Evolutionary conservation across 2,888 invertebrate species (phyloP), one percentile per base, ranked within the genome.

Genomic region (Chromoteleia sp.): DNA sequence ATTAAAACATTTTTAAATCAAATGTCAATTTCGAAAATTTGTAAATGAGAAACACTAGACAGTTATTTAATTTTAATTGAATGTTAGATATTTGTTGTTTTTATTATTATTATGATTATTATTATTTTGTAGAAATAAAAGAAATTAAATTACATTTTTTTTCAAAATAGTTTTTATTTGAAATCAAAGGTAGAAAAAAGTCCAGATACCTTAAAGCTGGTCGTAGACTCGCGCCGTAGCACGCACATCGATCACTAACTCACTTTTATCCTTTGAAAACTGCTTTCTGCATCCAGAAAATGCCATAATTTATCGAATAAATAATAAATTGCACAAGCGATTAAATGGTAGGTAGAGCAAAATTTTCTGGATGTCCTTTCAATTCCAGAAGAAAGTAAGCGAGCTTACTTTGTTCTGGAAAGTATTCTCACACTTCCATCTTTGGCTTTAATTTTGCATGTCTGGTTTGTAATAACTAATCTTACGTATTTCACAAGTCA

Each of bases 151-250:
- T 5, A 29, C 29, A 29, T 29, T 29, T 29, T 29, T 29, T 29
- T 29, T 1, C 29, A 1, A 29, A 29, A 0, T 3, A 2, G 29
- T 3, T 10, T 48, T n/a, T 5, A 21, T 74, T 56, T 68, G 74
- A 39, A 56, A 30, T 39, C 56, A 58, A 54, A 58, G 45, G 61
- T 70, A 74, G 74, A 78, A 68, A 76, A 76, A 65, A 48, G 33
- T 80, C 45, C 8, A 15, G 29, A 74, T 75, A 63, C 61, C 61
- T 59, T 41, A 54, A 36, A 75, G 84, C 85, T 86, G 85, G 84
- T 85, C 85, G 89, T 91, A 91, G 91, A 90, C 90, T 91, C 91
- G 90, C 91, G 90, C 90, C 91, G 91, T 90, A 91, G 91, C 91
- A 91, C 91, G 90, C 90, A 89, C 87, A 85, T 84, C 88, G 87